Evolutionary conservation across 1,140 invertebrate species (phyloP).

Genomic region (Drosophila serrata): DNA sequence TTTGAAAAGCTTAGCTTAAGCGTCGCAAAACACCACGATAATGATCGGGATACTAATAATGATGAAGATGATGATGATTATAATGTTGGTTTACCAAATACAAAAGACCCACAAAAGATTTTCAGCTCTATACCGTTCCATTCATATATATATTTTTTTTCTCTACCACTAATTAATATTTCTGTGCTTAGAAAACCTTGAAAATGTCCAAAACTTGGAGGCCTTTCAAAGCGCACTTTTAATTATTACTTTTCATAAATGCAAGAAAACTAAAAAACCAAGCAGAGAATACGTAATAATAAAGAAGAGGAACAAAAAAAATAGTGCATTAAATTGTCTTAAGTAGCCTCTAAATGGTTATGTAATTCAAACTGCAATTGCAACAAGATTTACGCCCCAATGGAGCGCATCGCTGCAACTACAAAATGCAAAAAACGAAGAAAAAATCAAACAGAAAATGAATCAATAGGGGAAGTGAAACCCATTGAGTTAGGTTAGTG

Average conservation of each 20-base stretch:
- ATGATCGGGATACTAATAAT: slow-evolving; percentile 17
- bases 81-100: slow-evolving; percentile 18
- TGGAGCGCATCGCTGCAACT: slow-evolving; percentile 66
- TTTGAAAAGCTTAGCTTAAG: slow-evolving; percentile 48
- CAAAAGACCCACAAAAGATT: slow-evolving; percentile 38
- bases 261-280: neutral
- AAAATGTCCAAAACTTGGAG: slow-evolving; percentile 49
- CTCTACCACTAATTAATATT: slow-evolving; percentile 51
- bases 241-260: slow-evolving; percentile 60
- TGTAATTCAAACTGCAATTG: slow-evolving; percentile 56
- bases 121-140: slow-evolving; percentile 1
- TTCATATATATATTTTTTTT: slow-evolving; percentile 16
- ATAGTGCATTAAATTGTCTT: slow-evolving; percentile 29
- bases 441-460: slow-evolving; percentile 18
- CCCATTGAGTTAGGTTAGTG: slow-evolving; percentile 3
- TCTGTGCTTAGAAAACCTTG: slow-evolving; percentile 52
- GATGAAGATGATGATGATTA: slow-evolving; percentile 8
- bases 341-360: slow-evolving; percentile 60
- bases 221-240: slow-evolving; percentile 55
- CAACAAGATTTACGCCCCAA: slow-evolving; percentile 72
- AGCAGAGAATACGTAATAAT: slow-evolving; percentile 29
- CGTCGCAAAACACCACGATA: slow-evolving; percentile 27
- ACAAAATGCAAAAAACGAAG: slow-evolving; percentile 28
- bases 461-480: slow-evolving; percentile 28
- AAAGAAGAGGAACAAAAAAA: slow-evolving; percentile 3